Percentiles rank a stretch among this genome's conserved stretches.
Conservation (phyloP, 2,797 vertebrate genomes). For the Jordanella pulchra region DNA sequence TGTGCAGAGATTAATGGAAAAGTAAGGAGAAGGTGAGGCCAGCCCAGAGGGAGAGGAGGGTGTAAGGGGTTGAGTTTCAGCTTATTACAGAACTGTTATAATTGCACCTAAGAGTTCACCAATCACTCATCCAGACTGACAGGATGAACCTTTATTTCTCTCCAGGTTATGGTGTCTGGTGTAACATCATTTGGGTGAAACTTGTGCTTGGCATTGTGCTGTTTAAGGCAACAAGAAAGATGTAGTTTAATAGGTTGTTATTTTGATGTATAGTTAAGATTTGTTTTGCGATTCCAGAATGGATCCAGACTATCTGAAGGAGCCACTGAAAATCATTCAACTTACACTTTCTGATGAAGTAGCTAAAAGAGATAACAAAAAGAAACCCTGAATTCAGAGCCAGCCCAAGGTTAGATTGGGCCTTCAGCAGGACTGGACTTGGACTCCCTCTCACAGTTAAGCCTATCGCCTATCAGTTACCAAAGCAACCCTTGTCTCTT, state of each 20-base stretch:
- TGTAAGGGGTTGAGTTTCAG: conserved; percentile 69
- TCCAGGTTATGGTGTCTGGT: conserved; percentile 3
- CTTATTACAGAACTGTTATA: conserved; percentile 66
- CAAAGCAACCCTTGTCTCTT: background rate
- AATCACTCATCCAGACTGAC: conserved; percentile 73
- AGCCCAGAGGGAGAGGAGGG: conserved; percentile 56
- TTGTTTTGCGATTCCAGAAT: too few relatives aligned
- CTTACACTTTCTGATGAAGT: too few relatives aligned
- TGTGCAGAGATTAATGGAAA: conserved; percentile 24
- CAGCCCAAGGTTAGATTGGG: too few relatives aligned
- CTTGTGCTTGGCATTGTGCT: background rate
- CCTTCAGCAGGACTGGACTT: too few relatives aligned
- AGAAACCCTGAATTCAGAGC: too few relatives aligned
- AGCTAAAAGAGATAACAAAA: too few relatives aligned
- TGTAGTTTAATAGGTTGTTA: too few relatives aligned
- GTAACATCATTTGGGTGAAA: background rate
- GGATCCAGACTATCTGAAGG: too few relatives aligned
- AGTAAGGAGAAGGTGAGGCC: conserved; percentile 28
- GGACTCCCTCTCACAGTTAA: too few relatives aligned
- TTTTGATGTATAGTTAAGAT: too few relatives aligned
- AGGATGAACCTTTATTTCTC: conserved; percentile 15
- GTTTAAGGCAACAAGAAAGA: too few relatives aligned
- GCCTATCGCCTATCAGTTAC: background rate
- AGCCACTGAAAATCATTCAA: too few relatives aligned
- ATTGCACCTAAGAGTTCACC: conserved; percentile 71